Evolutionary conservation across 2,888 invertebrate species (phyloP).

Genomic region (Hemithea aestivaria): DNA sequence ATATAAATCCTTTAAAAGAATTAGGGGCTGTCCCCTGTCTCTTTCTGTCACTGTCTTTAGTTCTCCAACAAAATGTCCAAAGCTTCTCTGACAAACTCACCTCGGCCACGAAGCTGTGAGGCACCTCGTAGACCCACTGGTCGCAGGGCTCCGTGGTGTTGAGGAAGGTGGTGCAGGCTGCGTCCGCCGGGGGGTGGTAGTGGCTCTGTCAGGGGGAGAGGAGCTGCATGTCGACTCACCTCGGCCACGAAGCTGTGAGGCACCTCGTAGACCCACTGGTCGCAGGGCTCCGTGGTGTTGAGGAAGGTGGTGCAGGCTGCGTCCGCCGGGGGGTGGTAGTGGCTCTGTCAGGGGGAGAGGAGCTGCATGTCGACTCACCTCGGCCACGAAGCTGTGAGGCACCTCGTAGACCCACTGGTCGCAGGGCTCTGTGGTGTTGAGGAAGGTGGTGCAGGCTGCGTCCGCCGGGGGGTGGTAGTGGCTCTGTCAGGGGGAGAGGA

Average conservation of each 20-base stretch:
- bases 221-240: constrained; percentile 44
- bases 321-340: constrained; percentile 25
- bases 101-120: constrained; percentile 64
- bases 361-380: constrained; percentile 48
- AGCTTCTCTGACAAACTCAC: too few relatives aligned
- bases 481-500: constrained; percentile 47
- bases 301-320: constrained; percentile 28
- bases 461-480: constrained; percentile 26
- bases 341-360: constrained; percentile 49
- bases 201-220: constrained; percentile 49
- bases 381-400: constrained; percentile 61
- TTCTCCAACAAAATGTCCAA: too few relatives aligned
- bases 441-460: constrained; percentile 29
- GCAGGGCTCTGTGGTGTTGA: constrained; percentile 34
- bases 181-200: constrained; percentile 25
- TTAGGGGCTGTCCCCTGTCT: too few relatives aligned
- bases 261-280: constrained; percentile 55
- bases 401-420: constrained; percentile 56
- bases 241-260: constrained; percentile 64
- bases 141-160: constrained; percentile 35
- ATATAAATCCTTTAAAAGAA: too few relatives aligned
- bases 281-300: constrained; percentile 35
- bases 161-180: constrained; percentile 28
- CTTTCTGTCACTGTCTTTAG: too few relatives aligned
- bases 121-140: constrained; percentile 58